Conservation (phyloP, 2,113 vertebrate genomes). For the Gambusia holbrooki region DNA sequence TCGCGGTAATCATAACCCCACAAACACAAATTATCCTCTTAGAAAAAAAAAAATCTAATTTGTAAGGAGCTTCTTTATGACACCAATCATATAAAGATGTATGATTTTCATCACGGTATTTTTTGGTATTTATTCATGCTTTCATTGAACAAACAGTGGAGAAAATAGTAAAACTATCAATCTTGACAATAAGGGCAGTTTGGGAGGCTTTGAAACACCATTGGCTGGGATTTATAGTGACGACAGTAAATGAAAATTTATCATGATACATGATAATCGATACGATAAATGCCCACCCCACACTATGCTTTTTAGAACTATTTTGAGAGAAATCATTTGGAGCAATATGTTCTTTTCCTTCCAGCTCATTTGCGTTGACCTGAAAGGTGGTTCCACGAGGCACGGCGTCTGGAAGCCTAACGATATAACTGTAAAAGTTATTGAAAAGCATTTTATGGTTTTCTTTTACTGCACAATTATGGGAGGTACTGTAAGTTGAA, state of each 20-base stretch:
- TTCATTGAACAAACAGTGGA: not conserved
- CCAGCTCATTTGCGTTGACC: not conserved
- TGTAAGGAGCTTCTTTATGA: no score
- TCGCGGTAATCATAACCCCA: no score
- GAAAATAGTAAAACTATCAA: not conserved
- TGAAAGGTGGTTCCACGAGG: not conserved
- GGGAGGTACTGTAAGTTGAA: not conserved
- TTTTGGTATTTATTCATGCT: not conserved
- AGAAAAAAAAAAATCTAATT: no score
- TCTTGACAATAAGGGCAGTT: no score
- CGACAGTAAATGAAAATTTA: no score
- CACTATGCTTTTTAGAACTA: not conserved
- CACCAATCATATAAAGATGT: no score
- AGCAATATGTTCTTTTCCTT: not conserved
- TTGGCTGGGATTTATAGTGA: no score
- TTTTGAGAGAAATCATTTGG: no score
- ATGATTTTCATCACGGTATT: no score
- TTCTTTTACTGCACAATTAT: not conserved
- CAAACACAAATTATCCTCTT: no score
- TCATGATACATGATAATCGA: no score
- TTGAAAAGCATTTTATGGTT: not conserved
- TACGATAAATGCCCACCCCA: not conserved
- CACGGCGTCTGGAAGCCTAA: not conserved
- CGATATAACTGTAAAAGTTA: not conserved
- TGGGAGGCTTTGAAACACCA: no score